Conservation (phyloP, 2,113 vertebrate genomes). For the Nesoenas mayeri region DNA sequence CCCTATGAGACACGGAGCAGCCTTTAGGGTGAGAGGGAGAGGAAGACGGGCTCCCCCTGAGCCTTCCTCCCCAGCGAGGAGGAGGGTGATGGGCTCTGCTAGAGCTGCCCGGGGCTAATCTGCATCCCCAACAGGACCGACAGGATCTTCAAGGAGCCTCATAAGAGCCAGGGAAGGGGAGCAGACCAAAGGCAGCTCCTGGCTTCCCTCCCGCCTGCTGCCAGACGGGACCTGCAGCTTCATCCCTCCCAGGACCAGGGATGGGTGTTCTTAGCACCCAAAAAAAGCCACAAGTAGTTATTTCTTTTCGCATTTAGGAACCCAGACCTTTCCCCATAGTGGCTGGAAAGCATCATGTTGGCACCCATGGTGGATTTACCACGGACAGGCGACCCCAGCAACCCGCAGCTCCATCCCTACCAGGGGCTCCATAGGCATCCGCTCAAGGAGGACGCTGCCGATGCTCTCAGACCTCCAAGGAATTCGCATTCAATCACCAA, state of each 20-base stretch:
- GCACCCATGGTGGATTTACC: background rate
- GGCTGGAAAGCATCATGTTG: background rate
- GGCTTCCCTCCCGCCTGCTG: background rate
- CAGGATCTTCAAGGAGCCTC: constrained; percentile 2
- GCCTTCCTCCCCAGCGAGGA: background rate
- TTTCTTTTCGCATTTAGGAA: background rate
- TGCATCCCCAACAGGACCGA: background rate
- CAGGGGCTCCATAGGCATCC: background rate
- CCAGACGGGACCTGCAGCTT: background rate
- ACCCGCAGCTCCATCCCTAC: background rate
- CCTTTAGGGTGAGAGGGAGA: background rate
- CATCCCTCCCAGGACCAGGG: background rate
- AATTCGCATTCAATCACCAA: background rate
- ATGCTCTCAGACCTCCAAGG: background rate
- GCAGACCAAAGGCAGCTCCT: background rate
- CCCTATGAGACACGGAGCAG: background rate
- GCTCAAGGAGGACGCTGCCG: background rate
- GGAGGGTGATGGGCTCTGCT: background rate
- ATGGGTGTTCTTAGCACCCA: background rate
- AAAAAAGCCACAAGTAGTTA: background rate
- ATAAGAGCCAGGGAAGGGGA: background rate
- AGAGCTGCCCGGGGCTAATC: background rate
- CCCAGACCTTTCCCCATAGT: background rate
- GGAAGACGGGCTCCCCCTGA: background rate
- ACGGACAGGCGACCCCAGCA: background rate